Percentiles rank a stretch among this genome's conserved stretches.
These are phyloP conservation scores for Steromphala cineraria DNA, from an alignment of 2,888 invertebrate genomes.

Conservation along the genomic window DNA sequence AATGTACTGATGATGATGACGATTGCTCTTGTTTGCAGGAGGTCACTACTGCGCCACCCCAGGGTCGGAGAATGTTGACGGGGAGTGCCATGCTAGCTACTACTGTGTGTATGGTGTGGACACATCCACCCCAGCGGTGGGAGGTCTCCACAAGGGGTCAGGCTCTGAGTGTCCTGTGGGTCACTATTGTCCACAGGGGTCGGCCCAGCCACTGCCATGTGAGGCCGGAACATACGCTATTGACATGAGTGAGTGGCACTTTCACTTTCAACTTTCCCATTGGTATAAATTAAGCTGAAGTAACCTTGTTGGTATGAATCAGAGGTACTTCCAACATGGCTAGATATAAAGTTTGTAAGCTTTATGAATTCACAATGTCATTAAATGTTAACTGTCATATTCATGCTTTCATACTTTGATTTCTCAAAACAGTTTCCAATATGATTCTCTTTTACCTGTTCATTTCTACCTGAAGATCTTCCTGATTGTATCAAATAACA, in stretches of 20 bases:
- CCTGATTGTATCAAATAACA: too few species aligned
- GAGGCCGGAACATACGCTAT: slow-evolving; percentile 64
- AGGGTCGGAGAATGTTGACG: slow-evolving; percentile 60
- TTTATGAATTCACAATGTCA: too few species aligned
- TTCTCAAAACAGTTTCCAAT: not conserved
- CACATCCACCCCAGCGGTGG: slow-evolving; percentile 55
- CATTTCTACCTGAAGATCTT: not conserved
- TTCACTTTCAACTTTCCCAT: too few species aligned
- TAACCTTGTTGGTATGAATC: not conserved
- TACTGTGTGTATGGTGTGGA: slow-evolving; percentile 66
- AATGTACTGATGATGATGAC: too few species aligned
- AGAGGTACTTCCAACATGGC: too few species aligned
- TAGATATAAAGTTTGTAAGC: too few species aligned
- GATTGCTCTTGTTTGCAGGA: slow-evolving; percentile 49
- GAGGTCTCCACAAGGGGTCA: slow-evolving; percentile 51
- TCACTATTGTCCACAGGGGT: slow-evolving; percentile 68
- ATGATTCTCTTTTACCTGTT: not conserved
- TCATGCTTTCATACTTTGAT: too few species aligned
- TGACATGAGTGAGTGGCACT: not conserved
- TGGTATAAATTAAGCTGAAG: not conserved
- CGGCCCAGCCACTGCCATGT: slow-evolving; percentile 55
- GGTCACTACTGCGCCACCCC: slow-evolving; percentile 68
- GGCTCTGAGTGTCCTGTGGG: slow-evolving; percentile 68
- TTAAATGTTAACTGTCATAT: too few species aligned
- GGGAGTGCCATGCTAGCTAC: slow-evolving; percentile 59